Evolutionary conservation across 2,113 vertebrate genomes (phyloP).

Genomic region (Brachypteracias leptosomus): DNA sequence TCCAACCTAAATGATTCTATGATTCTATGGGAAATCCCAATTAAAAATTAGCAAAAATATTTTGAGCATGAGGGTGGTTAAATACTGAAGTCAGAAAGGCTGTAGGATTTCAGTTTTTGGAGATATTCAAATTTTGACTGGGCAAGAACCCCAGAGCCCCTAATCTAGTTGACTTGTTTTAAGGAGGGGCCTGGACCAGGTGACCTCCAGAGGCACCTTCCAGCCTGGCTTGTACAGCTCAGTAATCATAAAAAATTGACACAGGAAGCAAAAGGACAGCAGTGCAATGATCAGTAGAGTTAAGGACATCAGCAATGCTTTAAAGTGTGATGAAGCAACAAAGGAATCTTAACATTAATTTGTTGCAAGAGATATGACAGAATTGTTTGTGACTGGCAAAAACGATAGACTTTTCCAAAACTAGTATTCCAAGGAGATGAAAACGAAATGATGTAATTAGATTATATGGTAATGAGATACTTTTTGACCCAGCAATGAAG

Average conservation of each 20-base stretch:
- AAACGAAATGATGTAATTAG: neutral
- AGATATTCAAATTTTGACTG: neutral
- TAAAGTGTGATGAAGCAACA: neutral
- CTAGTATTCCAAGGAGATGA: neutral
- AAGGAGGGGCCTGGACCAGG: neutral
- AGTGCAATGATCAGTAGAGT: neutral
- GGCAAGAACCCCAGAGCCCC: neutral
- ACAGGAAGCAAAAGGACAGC: neutral
- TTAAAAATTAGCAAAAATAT: neutral
- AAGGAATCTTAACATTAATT: neutral
- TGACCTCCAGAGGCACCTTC: neutral
- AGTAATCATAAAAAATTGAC: neutral
- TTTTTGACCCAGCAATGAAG: neutral
- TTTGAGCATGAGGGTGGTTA: neutral
- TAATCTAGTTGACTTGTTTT: neutral
- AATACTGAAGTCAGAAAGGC: neutral
- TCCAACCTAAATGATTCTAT: no score
- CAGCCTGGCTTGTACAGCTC: neutral
- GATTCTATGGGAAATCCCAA: neutral
- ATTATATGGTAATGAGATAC: neutral
- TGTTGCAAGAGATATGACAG: neutral
- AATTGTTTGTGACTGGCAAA: neutral
- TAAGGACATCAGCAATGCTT: neutral
- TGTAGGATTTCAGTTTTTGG: neutral
- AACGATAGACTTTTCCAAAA: neutral